Base-by-base conservation (phyloP, 2,113 vertebrate species). In the Pungitius pungitius region DNA sequence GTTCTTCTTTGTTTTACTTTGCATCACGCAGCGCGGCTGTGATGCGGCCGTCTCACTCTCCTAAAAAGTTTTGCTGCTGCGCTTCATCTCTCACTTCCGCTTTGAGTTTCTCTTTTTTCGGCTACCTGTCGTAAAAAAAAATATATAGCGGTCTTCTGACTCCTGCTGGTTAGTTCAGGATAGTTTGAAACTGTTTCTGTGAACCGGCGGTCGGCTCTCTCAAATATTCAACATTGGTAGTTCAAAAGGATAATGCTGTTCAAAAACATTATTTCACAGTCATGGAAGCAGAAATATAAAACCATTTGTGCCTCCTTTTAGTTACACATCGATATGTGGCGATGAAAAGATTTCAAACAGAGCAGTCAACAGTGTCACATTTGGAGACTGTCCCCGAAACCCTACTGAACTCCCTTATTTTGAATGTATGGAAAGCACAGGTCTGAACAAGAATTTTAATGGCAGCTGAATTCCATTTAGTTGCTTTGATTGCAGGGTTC, bases 101-200 rank as follows among this genome's bases (percentile, higher is more conserved):
- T 82, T 86, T 63, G 67, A 63, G 9, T 69, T 77, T 81, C 37
- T 69, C 66, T 37, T n/a, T 42, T 72, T 64, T 55, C 27, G 2
- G 20, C 54, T 64, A 42, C 78, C 54, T 69, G n/a, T 51, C 45
- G 33, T 33, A 65, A 77, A 76, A 78, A 75, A 35, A 35, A 30
- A 30, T 3, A 30, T 3, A 8, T 11, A 59, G 91, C 47, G 87
- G 77, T 77, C 64, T 73, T 42, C 71, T 89, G 93, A 94, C 93
- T 93, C 93, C 93, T 94, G 90, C 91, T 93, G 93, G 93, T 84
- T 73, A 80, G 3, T 77, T 60, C 15, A 40, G 64, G 77, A 73
- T 42, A 39, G 33, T 73, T 83, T 67, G 49, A 15, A 55, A n/a
- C 11, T 6, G 6, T 22, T 68, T 40, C 7, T 55, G 73, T 4